These are phyloP conservation scores for Heliconius ethilla DNA, from an alignment of 2,888 invertebrate species.

Conservation along the genomic window DNA sequence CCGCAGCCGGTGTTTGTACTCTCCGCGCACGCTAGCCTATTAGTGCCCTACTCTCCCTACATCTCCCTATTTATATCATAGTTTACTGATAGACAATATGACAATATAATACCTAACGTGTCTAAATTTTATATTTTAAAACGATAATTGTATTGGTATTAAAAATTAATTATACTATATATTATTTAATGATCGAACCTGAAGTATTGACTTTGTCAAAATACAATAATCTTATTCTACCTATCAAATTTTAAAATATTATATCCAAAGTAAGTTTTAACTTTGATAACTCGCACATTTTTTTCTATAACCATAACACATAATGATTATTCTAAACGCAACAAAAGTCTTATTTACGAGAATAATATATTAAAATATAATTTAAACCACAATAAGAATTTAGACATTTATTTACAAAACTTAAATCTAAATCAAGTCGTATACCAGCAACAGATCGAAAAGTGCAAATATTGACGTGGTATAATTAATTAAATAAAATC, in stretches of 20 bases:
- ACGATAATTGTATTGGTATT: no score
- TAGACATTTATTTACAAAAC: slow-evolving; percentile 7
- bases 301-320: neutral
- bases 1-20: neutral
- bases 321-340: neutral
- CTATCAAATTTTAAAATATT: neutral
- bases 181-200: neutral
- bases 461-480: slow-evolving; percentile 44
- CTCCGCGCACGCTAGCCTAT: slow-evolving; percentile 1
- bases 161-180: neutral
- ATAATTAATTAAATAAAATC: slow-evolving; percentile 34
- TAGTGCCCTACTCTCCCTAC: neutral
- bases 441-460: slow-evolving; percentile 34
- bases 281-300: slow-evolving; percentile 3
- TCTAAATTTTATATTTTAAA: no score
- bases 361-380: neutral
- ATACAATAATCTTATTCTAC: neutral
- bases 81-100: no score
- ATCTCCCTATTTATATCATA: no score
- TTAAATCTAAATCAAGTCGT: slow-evolving; percentile 23
- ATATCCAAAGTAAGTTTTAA: neutral
- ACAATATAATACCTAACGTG: neutral
- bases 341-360: neutral
- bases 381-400: neutral
- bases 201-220: neutral